These are phyloP conservation scores for Ganaspis sp. DNA, from an alignment of 1,140 invertebrate genomes.

Conservation along the genomic window DNA sequence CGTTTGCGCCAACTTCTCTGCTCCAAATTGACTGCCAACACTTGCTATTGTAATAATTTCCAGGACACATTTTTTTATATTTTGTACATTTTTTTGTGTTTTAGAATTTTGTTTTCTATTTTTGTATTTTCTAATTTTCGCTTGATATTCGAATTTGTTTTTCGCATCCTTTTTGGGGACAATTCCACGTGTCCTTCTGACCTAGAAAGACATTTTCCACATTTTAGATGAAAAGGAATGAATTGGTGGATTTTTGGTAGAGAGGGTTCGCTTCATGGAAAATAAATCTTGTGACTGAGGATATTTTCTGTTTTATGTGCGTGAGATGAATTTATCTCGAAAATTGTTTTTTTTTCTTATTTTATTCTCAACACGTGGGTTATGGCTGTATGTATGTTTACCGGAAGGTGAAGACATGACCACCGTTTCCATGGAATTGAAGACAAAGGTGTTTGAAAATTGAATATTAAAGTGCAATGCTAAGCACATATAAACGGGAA, in stretches of 20 bases:
- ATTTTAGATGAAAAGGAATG: too few relatives aligned
- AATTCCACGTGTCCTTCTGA: neutral
- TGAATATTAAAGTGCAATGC: neutral
- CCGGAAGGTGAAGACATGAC: conserved; percentile 10
- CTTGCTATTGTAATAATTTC: neutral
- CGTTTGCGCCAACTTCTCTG: neutral
- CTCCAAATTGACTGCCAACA: neutral
- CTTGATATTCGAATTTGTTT: too few relatives aligned
- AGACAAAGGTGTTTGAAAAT: conserved; percentile 11
- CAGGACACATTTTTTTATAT: neutral
- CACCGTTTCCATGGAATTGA: neutral
- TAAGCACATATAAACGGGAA: neutral
- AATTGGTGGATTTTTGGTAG: neutral
- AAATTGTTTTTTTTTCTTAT: neutral
- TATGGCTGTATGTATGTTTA: neutral
- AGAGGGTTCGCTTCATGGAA: neutral
- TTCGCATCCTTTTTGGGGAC: too few relatives aligned
- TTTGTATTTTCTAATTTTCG: too few relatives aligned
- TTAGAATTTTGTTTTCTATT: too few relatives aligned
- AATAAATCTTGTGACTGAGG: neutral
- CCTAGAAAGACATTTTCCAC: too few relatives aligned
- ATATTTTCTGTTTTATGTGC: neutral
- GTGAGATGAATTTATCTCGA: neutral
- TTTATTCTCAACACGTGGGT: conserved; percentile 18
- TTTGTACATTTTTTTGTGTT: too few relatives aligned